Conservation (phyloP, 2,797 vertebrate genomes). For the Cossypha polioptera region DNA sequence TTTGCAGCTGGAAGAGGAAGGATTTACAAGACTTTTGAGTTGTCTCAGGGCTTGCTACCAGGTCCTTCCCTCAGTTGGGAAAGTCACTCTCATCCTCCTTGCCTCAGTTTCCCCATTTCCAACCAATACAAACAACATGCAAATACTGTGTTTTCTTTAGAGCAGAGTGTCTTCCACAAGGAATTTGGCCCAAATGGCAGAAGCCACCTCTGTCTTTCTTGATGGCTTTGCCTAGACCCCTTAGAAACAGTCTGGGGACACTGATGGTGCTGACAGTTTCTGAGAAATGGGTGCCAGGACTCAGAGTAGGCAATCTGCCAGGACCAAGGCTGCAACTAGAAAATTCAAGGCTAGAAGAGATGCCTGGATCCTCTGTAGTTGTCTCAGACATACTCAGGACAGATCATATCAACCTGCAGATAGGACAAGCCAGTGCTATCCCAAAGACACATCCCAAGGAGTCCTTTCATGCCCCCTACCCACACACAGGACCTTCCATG, state of each 20-base stretch:
- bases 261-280: background rate
- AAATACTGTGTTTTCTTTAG: background rate
- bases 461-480: background rate
- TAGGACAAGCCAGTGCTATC: background rate
- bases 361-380: background rate
- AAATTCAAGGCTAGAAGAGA: background rate
- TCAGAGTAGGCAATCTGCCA: background rate
- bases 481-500: background rate
- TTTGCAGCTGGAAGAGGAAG: background rate
- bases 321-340: background rate
- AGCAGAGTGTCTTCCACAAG: background rate
- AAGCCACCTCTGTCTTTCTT: background rate
- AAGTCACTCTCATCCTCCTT: background rate
- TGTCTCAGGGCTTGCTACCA: background rate
- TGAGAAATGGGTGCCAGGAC: background rate
- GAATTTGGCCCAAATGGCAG: background rate
- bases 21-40: fast-evolving
- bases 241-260: background rate
- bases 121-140: background rate
- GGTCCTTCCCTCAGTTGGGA: background rate
- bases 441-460: background rate
- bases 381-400: background rate
- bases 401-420: background rate
- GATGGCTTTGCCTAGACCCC: background rate
- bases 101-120: background rate